These are phyloP conservation scores for Oenanthe melanoleuca DNA, from an alignment of 2,113 vertebrate species.

Conservation along the genomic window DNA sequence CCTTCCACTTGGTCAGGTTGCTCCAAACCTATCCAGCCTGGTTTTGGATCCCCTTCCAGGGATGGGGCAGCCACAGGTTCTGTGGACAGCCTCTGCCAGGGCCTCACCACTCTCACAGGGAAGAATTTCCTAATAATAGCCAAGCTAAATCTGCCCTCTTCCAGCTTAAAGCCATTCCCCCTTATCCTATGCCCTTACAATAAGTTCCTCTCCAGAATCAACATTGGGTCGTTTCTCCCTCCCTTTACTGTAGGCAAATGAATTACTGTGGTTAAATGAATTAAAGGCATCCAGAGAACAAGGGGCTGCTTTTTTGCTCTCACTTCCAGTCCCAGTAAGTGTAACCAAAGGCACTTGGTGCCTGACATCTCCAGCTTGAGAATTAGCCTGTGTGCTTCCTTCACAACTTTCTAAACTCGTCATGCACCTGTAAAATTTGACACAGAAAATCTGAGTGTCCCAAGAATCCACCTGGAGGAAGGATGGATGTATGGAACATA, in stretches of 20 bases:
- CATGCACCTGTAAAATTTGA: not conserved
- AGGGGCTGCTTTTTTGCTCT: not conserved
- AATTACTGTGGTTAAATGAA: not conserved
- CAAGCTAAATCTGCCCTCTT: not conserved
- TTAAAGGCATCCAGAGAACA: not conserved
- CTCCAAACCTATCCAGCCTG: not conserved
- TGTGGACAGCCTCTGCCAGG: not conserved
- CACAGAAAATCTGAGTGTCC: not conserved
- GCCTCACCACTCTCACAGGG: not conserved
- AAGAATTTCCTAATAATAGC: not conserved
- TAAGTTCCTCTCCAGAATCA: not conserved
- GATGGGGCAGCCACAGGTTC: not conserved
- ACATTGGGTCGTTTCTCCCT: not conserved
- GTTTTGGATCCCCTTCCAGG: not conserved
- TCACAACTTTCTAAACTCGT: not conserved
- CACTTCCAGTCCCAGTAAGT: not conserved
- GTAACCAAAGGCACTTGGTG: not conserved
- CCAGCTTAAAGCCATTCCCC: not conserved
- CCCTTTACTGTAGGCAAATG: not conserved
- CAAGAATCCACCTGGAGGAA: not conserved
- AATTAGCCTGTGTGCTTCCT: rapidly evolving
- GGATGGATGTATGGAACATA: not conserved
- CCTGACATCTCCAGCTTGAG: not conserved
- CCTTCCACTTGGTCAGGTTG: not conserved
- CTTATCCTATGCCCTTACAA: not conserved